Evolutionary conservation across 2,797 vertebrate genomes (phyloP).

Genomic region (Gymnopithys bicolor): DNA sequence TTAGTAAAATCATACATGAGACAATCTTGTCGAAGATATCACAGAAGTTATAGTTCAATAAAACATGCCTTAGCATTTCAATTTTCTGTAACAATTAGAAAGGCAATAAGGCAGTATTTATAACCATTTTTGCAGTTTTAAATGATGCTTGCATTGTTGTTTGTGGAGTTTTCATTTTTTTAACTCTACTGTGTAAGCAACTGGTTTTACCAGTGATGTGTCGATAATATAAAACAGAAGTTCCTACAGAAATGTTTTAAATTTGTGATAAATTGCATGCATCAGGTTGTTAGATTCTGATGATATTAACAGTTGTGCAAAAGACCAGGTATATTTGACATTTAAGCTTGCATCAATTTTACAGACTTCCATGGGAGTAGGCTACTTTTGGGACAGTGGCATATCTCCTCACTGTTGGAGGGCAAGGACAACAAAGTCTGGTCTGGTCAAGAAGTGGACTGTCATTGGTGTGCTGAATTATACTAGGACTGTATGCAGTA

Average conservation of each 20-base stretch:
- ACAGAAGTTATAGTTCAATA: not conserved
- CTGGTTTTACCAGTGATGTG: not conserved
- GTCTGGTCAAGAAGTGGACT: not conserved
- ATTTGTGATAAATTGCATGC: not conserved
- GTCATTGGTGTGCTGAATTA: not conserved
- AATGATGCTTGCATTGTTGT: not conserved
- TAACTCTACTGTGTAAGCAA: not conserved
- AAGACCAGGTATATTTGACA: not conserved
- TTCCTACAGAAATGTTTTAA: not conserved
- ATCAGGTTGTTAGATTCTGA: not conserved
- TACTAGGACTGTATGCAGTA: no score
- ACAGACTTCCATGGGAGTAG: not conserved
- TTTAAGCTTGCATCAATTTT: not conserved
- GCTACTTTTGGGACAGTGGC: not conserved
- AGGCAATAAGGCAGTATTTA: not conserved
- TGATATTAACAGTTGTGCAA: not conserved
- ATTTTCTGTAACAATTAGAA: not conserved
- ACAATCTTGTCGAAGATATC: not conserved
- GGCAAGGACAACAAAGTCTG: not conserved
- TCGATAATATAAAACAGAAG: not conserved
- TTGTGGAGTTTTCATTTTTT: not conserved
- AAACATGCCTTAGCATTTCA: not conserved
- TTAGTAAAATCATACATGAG: not conserved
- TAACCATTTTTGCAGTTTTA: not conserved
- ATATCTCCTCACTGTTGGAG: not conserved